Conservation (phyloP, 2,888 invertebrate species). For the Sisyra terminalis region DNA sequence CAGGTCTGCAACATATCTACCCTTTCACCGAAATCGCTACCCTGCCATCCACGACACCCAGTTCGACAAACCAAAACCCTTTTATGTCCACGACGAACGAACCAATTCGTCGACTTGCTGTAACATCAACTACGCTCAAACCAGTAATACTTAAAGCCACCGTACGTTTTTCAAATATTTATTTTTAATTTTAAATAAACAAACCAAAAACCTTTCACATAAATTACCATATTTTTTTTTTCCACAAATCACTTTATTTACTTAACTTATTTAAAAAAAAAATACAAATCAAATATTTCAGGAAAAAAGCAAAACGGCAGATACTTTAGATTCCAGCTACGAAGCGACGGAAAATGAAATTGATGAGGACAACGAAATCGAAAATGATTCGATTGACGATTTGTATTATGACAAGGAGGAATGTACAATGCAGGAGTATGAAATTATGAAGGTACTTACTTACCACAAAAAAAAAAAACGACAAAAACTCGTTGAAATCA, state of each 20-base stretch:
- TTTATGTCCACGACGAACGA: slow-evolving; percentile 8
- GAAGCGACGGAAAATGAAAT: slow-evolving; percentile 22
- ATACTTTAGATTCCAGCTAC: not conserved
- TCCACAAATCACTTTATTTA: not conserved
- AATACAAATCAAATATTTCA: too few species aligned
- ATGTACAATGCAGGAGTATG: slow-evolving; percentile 49
- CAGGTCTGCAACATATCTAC: slow-evolving; percentile 18
- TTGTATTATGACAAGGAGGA: slow-evolving; percentile 26
- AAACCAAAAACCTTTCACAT: not conserved
- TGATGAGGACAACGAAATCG: slow-evolving; percentile 16
- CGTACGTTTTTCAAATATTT: not conserved
- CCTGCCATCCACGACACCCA: slow-evolving; percentile 11
- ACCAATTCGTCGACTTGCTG: not conserved
- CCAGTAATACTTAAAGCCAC: not conserved
- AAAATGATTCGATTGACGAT: slow-evolving; percentile 18
- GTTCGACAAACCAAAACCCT: slow-evolving; percentile 9
- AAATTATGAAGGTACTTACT: slow-evolving; percentile 54
- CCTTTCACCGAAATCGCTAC: slow-evolving; percentile 12
- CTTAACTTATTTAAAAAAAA: not conserved
- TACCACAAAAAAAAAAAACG: too few species aligned
- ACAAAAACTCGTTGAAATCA: too few species aligned
- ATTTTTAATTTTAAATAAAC: not conserved
- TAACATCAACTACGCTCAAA: not conserved
- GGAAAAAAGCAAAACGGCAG: not conserved
- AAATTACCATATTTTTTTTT: too few species aligned